A percentile compares a stretch with the other conserved stretches of the same genome.
Evolutionary conservation across 2,797 vertebrate genomes (phyloP).

Genomic region (Anableps anableps): DNA sequence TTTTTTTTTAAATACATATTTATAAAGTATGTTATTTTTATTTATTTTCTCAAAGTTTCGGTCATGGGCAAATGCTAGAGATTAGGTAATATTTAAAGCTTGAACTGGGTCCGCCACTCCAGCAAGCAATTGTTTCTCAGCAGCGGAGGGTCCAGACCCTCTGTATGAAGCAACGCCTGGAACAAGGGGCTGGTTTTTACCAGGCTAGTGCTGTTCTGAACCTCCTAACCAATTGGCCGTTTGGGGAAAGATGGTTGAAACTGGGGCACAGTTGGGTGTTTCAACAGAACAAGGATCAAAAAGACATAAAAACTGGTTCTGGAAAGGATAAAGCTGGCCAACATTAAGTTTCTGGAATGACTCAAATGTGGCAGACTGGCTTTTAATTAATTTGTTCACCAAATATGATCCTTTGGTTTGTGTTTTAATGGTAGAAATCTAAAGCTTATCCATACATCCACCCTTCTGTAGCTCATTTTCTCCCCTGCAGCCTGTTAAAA

Average conservation of each 20-base stretch:
- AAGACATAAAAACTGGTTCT: neutral
- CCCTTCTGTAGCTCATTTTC: neutral
- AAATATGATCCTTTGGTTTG: neutral
- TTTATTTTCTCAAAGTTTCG: too few relatives aligned
- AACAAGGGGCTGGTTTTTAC: too few relatives aligned
- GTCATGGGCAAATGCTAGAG: too few relatives aligned
- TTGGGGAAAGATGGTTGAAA: neutral
- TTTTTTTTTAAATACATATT: too few relatives aligned
- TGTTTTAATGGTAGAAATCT: neutral
- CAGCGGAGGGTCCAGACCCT: too few relatives aligned
- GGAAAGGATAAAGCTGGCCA: neutral
- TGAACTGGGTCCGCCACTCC: too few relatives aligned
- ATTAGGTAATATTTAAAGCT: too few relatives aligned
- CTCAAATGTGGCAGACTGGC: neutral
- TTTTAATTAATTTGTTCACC: neutral
- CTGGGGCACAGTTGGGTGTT: neutral
- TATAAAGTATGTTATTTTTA: too few relatives aligned
- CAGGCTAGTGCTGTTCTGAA: neutral
- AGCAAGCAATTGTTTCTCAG: too few relatives aligned
- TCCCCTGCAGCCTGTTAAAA: neutral
- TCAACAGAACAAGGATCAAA: neutral
- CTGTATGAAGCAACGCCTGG: too few relatives aligned
- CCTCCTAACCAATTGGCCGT: neutral
- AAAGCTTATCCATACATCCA: too few relatives aligned
- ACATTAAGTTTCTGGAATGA: neutral